Evolutionary conservation across 2,888 invertebrate genomes (phyloP), one percentile per base, ranked within the genome.

Genomic region (Leptinotarsa juncta): DNA sequence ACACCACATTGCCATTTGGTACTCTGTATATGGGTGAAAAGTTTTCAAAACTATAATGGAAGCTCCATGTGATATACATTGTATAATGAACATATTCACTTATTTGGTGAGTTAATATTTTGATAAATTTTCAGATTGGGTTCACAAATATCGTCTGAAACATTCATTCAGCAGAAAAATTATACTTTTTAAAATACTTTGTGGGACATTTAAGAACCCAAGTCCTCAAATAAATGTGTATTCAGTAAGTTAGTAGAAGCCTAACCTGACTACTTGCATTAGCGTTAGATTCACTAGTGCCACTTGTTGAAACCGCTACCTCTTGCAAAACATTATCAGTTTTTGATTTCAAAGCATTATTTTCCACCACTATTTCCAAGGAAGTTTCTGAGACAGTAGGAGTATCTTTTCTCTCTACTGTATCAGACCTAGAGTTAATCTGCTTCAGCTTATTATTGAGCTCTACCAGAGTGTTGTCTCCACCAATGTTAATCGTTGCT

Each of bases 401-500:
- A 57, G 69, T 57, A 50, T 76, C 75, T 51, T 60, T 77, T 71
- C 71, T 77, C 70, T 78, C 79, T 7, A 79, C 77, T 66, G 82
- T 81, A 48, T 86, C 85, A 48, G 82, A 77, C 83, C 90, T 89
- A 83, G 90, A 87, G 74, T 90, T 90, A 85, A 92, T 91, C 88
- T 90, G 90, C 84, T 90, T 90, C 82, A 92, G 89, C 87, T 92
- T 91, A 84, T 90, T 90, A 86, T 91, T 91, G 49, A 92, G 88
- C 80, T 91, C 91, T 3, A 90, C 89, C 20, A 92, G 85, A 77
- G 90, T 89, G 50, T 89, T 89, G 73, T 75, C 77, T 12, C 76
- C 73, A 5, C 60, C 51, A 2, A 72, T 67, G 32, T 71, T 74
- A 32, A 70, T 75, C 16, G 73, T 48, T 23, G 66, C 16, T 10